Evolutionary conservation across 1,140 invertebrate species (phyloP), one percentile per base, ranked within the genome.

Genomic region (Drosophila asahinai): DNA sequence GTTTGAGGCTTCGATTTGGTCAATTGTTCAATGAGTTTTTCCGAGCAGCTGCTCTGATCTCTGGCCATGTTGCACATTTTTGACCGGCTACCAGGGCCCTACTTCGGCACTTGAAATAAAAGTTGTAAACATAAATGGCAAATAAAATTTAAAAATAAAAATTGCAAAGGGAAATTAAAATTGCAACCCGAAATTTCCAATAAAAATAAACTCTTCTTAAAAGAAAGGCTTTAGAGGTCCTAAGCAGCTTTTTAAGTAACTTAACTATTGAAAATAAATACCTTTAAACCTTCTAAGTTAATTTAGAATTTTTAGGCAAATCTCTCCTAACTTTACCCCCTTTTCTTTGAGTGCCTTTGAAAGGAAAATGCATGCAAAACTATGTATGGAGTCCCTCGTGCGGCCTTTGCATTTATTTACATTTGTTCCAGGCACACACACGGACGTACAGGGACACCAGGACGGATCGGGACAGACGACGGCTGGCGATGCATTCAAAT

Each of bases 1-100:
- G 43, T 55, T 68, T 64, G 62, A 71, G 55, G 64, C 80, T 80
- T 80, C 80, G 81, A 83, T 83, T 89, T 89, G 80, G 64, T 80
- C 83, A 83, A 89, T 89, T 87, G 83, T 87, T 87, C 80, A 89
- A 83, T 87, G 83, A 77, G 81, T 80, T 80, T 80, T 86, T 65
- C 59, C 68, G 57, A 86, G 70, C 83, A 83, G 83, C 84, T 83
- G 84, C 75, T 80, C 68, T 48, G 48, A 33, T 45, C 55, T 42
- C n/a, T 55, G 64, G 66, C 63, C 66, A 65, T 65, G 66, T 65
- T 81, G 72, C 66, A 77, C 63, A 80, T 48, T 60, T 80, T 60
- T 64, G 77, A 19, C 62, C 70, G 52, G n/a, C 43, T 33, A 25
- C 15, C 27, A 17, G 51, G 57, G 15, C 57, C 38, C 27, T 27